Conservation (phyloP, 2,888 invertebrate species). For the Pegoplata infirma region DNA sequence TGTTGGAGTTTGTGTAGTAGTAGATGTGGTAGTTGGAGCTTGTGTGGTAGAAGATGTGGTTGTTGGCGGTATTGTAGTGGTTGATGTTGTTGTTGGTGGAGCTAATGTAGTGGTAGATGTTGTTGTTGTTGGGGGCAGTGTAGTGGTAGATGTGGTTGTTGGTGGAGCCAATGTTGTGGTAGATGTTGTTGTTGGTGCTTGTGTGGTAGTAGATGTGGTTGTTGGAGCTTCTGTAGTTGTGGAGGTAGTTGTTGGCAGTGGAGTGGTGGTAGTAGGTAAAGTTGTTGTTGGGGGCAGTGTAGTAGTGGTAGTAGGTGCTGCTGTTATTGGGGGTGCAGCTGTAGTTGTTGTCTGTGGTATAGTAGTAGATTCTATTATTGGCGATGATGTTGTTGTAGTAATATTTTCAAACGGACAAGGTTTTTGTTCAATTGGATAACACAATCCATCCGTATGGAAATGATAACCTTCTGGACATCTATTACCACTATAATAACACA, state of each 20-base stretch:
- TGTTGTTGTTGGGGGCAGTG: conserved; percentile 4
- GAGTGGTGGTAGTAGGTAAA: neutral
- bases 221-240: conserved; percentile 1
- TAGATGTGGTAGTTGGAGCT: neutral
- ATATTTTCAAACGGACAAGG: conserved; percentile 26
- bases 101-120: neutral
- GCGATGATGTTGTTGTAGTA: conserved; percentile 3
- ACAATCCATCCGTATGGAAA: conserved; percentile 17
- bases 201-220: neutral
- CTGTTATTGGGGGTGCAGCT: neutral
- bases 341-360: neutral
- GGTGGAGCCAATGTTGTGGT: neutral
- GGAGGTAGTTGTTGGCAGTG: neutral
- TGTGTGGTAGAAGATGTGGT: neutral
- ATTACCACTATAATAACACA: neutral
- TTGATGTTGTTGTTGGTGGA: neutral
- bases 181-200: conserved; percentile 5
- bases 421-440: conserved; percentile 6
- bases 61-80: conserved; percentile 5
- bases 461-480: conserved; percentile 30
- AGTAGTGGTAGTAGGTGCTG: neutral
- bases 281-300: neutral
- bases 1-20: conserved; percentile 3
- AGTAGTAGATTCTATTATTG: conserved; percentile 17
- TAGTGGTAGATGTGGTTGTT: neutral